Evolutionary conservation across 2,113 vertebrate species (phyloP), one percentile per base, ranked within the genome.

Genomic region (Sturnus vulgaris): DNA sequence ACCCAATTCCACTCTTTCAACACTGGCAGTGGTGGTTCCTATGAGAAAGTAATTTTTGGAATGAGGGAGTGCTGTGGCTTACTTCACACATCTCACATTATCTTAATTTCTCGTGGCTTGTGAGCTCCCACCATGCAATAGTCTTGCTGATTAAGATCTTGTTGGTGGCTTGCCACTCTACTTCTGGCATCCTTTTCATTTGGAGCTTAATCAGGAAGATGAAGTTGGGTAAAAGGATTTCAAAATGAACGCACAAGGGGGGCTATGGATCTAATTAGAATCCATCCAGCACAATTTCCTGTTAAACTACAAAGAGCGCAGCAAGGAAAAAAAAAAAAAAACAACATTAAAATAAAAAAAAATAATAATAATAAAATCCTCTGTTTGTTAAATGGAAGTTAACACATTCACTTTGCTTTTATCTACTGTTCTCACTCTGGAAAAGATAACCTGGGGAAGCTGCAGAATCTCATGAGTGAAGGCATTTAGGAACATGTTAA

Each of bases 1-100:
- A 49, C 20, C 0, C 2, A 52, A 0, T 69, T 61, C 14, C 7
- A n/a, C 28, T 28, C n/a, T 46, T 72, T 61, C 37, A 49, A 5
- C 21, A 9, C 7, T 42, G 16, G 5, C 5, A 50, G 5, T 12
- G 25, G 23, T 21, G 9, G 5, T 20, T 75, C 16, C 13, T 75
- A 10, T 20, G 10, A 35, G 14, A 80, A 76, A 66, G 12, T 27
- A 0, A 44, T 53, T 77, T 86, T 53, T 42, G 23, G 50, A 88
- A 81, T 30, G 20, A 49, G 33, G 22, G 21, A 57, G 7, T n/a
- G 19, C 13, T 3, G 1, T 15, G 42, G 7, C 42, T 91, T 53
- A 8, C 17, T 44, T 39, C 23, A 59, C 17, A 19, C 31, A 33
- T 11, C 20, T 81, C 39, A 66, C 10, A n/a, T 57, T 37, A 19